These are phyloP conservation scores for Pelecanus crispus DNA, from an alignment of 2,113 vertebrate species.

Conservation along the genomic window DNA sequence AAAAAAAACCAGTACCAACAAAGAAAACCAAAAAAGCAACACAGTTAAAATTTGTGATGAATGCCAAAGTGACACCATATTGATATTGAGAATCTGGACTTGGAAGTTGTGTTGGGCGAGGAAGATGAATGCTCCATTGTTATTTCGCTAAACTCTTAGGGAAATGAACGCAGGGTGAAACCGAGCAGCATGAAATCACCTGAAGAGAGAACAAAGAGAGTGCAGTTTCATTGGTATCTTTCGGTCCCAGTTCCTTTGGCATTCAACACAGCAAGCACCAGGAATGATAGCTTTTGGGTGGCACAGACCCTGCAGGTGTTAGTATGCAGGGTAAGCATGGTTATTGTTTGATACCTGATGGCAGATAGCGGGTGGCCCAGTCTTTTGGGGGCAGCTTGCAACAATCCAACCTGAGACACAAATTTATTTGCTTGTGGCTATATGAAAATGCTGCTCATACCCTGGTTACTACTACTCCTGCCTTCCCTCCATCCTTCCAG, in stretches of 20 bases:
- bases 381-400: not conserved
- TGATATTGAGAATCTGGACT: not conserved
- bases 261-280: not conserved
- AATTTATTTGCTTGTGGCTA: not conserved
- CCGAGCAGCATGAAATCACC: not conserved
- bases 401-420: not conserved
- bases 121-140: not conserved
- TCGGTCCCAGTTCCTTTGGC: not conserved
- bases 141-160: not conserved
- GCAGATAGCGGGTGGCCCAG: not conserved
- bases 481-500: not conserved
- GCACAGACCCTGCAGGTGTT: not conserved
- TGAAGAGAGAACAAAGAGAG: not conserved
- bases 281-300: not conserved
- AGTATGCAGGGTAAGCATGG: not conserved
- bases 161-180: not conserved
- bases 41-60: slow-evolving; percentile 18
- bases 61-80: not conserved
- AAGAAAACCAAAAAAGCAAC: not conserved
- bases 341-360: not conserved
- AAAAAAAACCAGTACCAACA: too few relatives aligned
- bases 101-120: not conserved
- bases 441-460: not conserved
- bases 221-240: not conserved
- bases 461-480: not conserved